Percentiles rank a stretch among this genome's conserved stretches.
These are phyloP conservation scores for Symphodus melops DNA, from an alignment of 2,113 vertebrate species.

Conservation along the genomic window DNA sequence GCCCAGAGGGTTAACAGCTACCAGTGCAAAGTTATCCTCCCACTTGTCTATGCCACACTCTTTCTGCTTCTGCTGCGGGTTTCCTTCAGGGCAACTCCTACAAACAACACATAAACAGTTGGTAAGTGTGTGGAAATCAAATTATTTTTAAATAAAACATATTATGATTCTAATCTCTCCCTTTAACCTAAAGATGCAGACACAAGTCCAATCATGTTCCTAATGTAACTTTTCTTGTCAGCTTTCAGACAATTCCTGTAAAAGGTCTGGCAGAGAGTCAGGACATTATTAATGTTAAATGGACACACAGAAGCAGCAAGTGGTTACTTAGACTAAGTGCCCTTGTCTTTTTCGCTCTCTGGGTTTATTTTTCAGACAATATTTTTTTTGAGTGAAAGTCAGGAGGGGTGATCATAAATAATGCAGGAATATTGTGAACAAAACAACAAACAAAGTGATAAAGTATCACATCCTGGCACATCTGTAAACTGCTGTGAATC, in stretches of 20 bases:
- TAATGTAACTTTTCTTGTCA: conserved; percentile 34
- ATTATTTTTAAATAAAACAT: neutral
- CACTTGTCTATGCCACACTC: conserved; percentile 51
- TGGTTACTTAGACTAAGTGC: conserved; percentile 56
- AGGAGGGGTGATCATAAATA: conserved; percentile 26
- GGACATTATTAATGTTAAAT: conserved; percentile 18
- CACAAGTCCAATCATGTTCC: conserved; percentile 12
- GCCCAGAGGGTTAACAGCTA: conserved; percentile 77
- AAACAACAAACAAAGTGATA: conserved; percentile 12
- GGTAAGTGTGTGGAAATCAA: neutral
- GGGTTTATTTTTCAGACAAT: conserved; percentile 22
- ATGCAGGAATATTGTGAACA: conserved; percentile 10
- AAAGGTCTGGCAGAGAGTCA: conserved; percentile 44
- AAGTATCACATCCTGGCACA: neutral
- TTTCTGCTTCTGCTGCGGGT: rapidly evolving
- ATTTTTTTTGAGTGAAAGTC: conserved; percentile 18
- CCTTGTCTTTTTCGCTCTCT: conserved; percentile 13
- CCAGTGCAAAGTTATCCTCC: conserved; percentile 80
- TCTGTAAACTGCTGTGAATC: neutral
- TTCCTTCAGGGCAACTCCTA: conserved; percentile 29
- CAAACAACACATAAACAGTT: neutral
- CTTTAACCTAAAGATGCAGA: conserved; percentile 2
- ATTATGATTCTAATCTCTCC: neutral
- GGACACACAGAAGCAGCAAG: conserved; percentile 24
- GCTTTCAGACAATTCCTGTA: conserved; percentile 51